Conservation (phyloP, 2,888 invertebrate genomes). For the Nematopogon swammerdamellus region DNA sequence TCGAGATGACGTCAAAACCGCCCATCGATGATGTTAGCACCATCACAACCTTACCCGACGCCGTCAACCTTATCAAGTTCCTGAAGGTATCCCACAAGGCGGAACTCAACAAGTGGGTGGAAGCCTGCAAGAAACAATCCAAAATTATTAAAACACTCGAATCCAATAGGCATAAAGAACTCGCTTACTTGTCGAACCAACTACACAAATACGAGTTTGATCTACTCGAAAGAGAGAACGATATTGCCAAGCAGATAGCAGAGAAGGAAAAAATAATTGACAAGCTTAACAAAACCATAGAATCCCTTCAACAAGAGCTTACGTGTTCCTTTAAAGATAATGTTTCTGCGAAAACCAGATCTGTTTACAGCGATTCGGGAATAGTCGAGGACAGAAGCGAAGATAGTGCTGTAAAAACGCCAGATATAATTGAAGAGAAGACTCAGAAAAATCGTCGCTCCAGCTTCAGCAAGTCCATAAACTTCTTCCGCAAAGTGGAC, state of each 20-base stretch:
- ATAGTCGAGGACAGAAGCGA: neutral
- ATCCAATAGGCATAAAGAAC: conserved; percentile 39
- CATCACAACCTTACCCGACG: conserved; percentile 36
- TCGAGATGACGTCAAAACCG: neutral
- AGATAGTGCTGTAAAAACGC: no score
- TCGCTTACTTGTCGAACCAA: conserved; percentile 43
- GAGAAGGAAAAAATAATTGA: neutral
- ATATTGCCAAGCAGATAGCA: neutral
- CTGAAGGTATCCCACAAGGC: conserved; percentile 43
- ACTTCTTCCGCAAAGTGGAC: conserved; percentile 42
- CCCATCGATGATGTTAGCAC: neutral
- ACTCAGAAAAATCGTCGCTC: neutral
- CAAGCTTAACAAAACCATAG: neutral
- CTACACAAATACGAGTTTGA: conserved; percentile 45
- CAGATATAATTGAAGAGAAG: no score
- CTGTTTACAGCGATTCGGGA: neutral
- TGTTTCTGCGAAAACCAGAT: neutral
- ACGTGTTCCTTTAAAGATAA: neutral
- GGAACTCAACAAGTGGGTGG: conserved; percentile 37
- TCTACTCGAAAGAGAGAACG: conserved; percentile 13
- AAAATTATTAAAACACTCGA: conserved; percentile 42
- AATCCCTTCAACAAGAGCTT: neutral
- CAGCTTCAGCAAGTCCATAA: conserved; percentile 25
- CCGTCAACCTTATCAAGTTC: conserved; percentile 45
- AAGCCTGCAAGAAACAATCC: conserved; percentile 33